Evolutionary conservation across 2,797 vertebrate genomes (phyloP).

Genomic region (Buphagus erythrorhynchus): DNA sequence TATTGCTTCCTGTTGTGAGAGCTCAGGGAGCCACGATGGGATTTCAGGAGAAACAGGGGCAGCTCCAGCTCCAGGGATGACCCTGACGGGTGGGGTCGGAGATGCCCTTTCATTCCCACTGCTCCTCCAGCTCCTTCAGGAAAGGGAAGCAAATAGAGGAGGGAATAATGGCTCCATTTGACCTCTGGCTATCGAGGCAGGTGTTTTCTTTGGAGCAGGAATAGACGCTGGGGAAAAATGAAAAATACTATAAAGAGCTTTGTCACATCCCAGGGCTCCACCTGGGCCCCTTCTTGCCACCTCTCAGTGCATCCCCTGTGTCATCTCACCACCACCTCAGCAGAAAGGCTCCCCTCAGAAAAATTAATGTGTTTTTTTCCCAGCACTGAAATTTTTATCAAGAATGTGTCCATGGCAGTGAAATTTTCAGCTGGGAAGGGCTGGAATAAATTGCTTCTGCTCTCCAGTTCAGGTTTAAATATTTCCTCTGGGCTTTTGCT

Average conservation of each 20-base stretch:
- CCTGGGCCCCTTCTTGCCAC: neutral
- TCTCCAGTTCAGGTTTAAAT: neutral
- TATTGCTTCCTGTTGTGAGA: constrained; percentile 65
- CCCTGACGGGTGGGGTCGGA: neutral
- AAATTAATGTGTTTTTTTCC: neutral
- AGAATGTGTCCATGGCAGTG: neutral
- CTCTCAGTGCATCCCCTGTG: neutral
- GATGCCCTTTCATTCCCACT: neutral
- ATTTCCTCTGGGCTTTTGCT: neutral
- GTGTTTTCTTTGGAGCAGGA: constrained; percentile 66
- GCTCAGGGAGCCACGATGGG: neutral
- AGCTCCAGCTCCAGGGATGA: neutral
- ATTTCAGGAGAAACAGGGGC: neutral
- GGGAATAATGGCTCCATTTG: neutral
- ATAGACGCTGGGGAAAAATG: neutral
- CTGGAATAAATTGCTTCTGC: neutral
- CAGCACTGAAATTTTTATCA: neutral
- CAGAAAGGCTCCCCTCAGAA: neutral
- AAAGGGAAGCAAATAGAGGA: constrained; percentile 57
- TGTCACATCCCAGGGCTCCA: fast-evolving
- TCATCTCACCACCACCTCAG: neutral
- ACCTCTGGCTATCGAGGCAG: neutral
- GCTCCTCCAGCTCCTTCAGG: constrained; percentile 2
- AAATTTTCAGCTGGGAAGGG: constrained; percentile 14
- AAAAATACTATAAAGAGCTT: neutral